A percentile compares a stretch with the other conserved stretches of the same genome.
Evolutionary conservation across 1,140 invertebrate species (phyloP).

Genomic region (Brachystomella parvula): DNA sequence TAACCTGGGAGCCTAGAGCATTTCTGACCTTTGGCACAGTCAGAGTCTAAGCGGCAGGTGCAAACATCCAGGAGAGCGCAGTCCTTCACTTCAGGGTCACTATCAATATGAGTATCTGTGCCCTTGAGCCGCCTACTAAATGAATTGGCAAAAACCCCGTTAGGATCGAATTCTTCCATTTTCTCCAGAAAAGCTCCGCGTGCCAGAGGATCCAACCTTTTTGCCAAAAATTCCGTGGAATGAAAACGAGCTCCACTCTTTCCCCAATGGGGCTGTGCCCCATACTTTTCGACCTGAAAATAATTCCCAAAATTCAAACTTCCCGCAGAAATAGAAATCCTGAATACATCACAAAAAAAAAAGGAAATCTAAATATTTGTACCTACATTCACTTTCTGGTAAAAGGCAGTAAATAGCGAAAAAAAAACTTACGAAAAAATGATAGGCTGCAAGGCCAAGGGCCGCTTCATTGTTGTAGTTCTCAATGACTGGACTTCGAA

Average conservation of each 20-base stretch:
- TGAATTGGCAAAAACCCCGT: slow-evolving; percentile 22
- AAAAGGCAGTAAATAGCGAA: not conserved
- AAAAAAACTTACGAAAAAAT: not conserved
- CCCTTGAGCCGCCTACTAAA: slow-evolving; percentile 17
- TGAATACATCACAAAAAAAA: too few species aligned
- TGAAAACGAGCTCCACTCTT: slow-evolving; percentile 15
- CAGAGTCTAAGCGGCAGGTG: slow-evolving; percentile 5
- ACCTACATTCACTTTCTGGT: too few species aligned
- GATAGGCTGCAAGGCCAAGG: slow-evolving; percentile 14
- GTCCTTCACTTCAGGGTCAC: slow-evolving; percentile 13
- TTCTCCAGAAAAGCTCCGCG: not conserved
- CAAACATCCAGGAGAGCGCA: slow-evolving; percentile 25
- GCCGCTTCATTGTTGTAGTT: slow-evolving; percentile 1
- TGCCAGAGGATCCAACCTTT: not conserved
- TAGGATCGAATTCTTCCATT: slow-evolving; percentile 20
- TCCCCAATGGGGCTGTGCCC: slow-evolving; percentile 19
- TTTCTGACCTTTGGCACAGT: slow-evolving; percentile 1
- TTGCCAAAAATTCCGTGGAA: not conserved
- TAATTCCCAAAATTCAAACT: not conserved
- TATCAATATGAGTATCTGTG: not conserved
- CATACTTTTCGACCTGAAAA: slow-evolving; percentile 1
- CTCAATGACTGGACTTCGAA: slow-evolving; percentile 5
- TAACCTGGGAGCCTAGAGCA: not conserved
- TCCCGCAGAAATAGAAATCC: not conserved
- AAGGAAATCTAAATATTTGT: too few species aligned